A percentile compares a stretch with the other conserved stretches of the same genome.
These are phyloP conservation scores for Cryptus armator DNA, from an alignment of 2,888 invertebrate genomes.

Conservation along the genomic window DNA sequence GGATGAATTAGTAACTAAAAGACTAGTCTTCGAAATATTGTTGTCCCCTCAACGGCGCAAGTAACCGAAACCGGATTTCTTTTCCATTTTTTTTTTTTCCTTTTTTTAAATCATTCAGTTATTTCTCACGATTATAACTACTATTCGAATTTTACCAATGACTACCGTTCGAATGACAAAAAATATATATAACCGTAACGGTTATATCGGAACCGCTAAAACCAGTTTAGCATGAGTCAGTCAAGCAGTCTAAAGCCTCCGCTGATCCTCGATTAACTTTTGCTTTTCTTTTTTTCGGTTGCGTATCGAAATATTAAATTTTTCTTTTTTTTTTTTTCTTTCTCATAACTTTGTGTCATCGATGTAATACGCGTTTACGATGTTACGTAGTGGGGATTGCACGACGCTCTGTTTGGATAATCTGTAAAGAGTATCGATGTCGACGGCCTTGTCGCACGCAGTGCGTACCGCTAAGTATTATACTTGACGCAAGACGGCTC, in stretches of 20 bases:
- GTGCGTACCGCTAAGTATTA: conserved; percentile 73
- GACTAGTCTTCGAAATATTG: background rate
- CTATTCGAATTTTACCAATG: background rate
- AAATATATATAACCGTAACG: background rate
- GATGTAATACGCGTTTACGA: conserved; percentile 1
- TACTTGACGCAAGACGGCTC: conserved; percentile 72
- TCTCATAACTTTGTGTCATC: conserved; percentile 18
- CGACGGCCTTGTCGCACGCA: conserved; percentile 70
- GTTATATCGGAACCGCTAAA: background rate
- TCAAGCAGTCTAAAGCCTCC: too few relatives aligned
- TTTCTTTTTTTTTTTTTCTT: conserved; percentile 3
- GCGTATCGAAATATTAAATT: background rate
- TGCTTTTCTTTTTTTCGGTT: background rate
- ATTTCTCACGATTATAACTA: background rate
- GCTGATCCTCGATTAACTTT: background rate
- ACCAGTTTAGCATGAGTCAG: conserved; percentile 10
- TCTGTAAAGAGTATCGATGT: conserved; percentile 66
- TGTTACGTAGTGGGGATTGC: conserved; percentile 49
- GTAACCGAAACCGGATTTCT: background rate
- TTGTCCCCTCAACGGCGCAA: background rate
- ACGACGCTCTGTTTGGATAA: conserved; percentile 58
- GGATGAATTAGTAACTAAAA: background rate
- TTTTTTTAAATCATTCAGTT: conserved; percentile 10
- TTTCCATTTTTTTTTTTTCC: background rate
- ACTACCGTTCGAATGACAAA: background rate